These are phyloP conservation scores for Malurus splendens DNA, from an alignment of 2,797 vertebrate species.

Conservation along the genomic window DNA sequence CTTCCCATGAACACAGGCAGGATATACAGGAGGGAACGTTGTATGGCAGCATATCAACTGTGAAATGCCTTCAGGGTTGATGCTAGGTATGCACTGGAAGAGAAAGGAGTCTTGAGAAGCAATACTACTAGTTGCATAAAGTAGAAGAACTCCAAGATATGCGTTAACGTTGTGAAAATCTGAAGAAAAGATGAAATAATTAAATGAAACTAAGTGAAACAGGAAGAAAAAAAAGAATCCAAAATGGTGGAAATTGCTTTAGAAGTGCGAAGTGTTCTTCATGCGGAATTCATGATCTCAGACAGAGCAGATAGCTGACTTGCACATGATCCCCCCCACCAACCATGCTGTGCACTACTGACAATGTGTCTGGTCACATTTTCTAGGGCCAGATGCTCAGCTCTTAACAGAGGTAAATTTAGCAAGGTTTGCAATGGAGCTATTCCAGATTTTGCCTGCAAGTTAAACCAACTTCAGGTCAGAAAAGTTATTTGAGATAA, in stretches of 20 bases:
- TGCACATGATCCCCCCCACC: not conserved
- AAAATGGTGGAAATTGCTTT: not conserved
- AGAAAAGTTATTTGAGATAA: not conserved
- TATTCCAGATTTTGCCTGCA: not conserved
- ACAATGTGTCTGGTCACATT: not conserved
- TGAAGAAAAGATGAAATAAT: not conserved
- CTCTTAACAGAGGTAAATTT: not conserved
- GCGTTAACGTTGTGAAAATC: not conserved
- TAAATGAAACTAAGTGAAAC: not conserved
- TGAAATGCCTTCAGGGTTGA: not conserved
- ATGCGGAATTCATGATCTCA: not conserved
- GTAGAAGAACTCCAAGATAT: not conserved
- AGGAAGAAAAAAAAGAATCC: too few relatives aligned
- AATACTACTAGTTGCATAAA: not conserved
- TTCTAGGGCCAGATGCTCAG: not conserved
- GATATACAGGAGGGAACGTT: not conserved
- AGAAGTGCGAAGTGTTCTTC: not conserved
- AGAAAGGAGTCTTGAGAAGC: not conserved
- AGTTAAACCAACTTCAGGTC: not conserved
- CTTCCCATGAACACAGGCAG: not conserved
- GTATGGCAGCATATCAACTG: too few relatives aligned
- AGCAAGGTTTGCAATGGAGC: not conserved
- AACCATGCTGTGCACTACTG: not conserved
- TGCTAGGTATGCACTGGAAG: not conserved
- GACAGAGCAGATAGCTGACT: conserved; percentile 5